Evolutionary conservation across 2,888 invertebrate genomes (phyloP).

Genomic region (Chrysopilus asiliformis): DNA sequence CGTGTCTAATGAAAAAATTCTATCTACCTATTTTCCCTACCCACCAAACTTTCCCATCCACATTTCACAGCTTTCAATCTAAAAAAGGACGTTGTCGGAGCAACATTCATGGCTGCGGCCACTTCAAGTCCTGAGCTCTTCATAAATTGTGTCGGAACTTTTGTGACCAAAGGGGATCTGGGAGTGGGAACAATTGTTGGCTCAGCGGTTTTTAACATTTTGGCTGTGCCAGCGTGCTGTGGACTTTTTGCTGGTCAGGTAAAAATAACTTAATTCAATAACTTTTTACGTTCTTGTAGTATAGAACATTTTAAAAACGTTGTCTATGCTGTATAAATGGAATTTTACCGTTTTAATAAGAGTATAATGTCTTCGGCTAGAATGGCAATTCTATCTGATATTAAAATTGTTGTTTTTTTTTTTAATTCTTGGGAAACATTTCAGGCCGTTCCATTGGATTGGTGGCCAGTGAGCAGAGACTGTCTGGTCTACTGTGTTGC

Average conservation of each 20-base stretch:
- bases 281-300: too few species aligned
- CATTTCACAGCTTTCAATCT: conserved; percentile 47
- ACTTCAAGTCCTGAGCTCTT: conserved; percentile 79
- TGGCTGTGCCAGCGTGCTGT: conserved; percentile 64
- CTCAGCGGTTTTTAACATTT: conserved; percentile 64
- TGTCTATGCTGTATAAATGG: too few species aligned
- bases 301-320: too few species aligned
- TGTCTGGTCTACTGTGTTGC: conserved; percentile 58
- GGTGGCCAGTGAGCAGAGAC: conserved; percentile 68
- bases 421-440: conserved; percentile 12
- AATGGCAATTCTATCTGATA: not conserved
- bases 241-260: conserved; percentile 50
- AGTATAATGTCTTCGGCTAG: too few species aligned
- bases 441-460: conserved; percentile 53
- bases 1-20: too few species aligned
- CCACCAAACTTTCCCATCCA: not conserved
- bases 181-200: conserved; percentile 67
- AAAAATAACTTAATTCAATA: too few species aligned
- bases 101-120: conserved; percentile 84
- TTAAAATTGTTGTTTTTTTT: too few species aligned
- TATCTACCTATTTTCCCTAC: too few species aligned
- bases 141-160: conserved; percentile 70
- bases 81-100: conserved; percentile 69
- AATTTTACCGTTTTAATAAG: too few species aligned
- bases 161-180: conserved; percentile 60